A percentile compares a stretch with the other conserved stretches of the same genome.
phyloP scores from a whole-genome alignment of 2,113 vertebrate genomes.

The Hypanus sabinus region DNA sequence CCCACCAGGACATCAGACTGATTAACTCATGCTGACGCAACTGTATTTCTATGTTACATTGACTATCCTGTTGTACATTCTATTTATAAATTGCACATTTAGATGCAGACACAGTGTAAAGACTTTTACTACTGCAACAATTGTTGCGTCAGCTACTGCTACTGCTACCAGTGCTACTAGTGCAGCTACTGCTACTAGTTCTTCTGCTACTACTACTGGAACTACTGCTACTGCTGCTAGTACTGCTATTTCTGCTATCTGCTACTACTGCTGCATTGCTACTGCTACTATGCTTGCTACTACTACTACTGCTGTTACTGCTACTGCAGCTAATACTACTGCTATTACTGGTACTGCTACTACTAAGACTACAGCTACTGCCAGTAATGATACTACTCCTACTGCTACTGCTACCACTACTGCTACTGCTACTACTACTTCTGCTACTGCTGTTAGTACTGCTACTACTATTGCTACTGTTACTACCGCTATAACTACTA shows the following conservation, averaged over 20 bases:
- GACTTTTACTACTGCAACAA: neutral
- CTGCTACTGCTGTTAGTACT: neutral
- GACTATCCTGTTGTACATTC: too few species aligned
- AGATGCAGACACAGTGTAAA: too few species aligned
- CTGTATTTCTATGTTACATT: too few species aligned
- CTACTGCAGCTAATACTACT: neutral
- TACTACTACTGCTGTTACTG: neutral
- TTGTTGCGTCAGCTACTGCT: neutral
- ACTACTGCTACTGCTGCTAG: neutral
- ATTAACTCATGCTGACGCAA: too few species aligned
- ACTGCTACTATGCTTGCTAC: neutral
- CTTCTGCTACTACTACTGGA: neutral
- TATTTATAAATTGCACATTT: too few species aligned
- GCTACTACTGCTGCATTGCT: neutral
- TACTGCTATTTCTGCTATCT: neutral
- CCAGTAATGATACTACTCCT: neutral
- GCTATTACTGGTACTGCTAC: neutral
- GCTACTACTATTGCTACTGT: neutral
- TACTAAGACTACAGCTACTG: neutral
- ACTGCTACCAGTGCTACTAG: neutral
- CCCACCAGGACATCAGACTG: too few species aligned
- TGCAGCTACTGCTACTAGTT: neutral
- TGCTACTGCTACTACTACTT: neutral
- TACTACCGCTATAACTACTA: neutral
- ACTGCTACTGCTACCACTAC: neutral